Evolutionary conservation across 35 echinoderm and acorn worm species (phyloP).

Genomic region (Chiridota heheva): DNA sequence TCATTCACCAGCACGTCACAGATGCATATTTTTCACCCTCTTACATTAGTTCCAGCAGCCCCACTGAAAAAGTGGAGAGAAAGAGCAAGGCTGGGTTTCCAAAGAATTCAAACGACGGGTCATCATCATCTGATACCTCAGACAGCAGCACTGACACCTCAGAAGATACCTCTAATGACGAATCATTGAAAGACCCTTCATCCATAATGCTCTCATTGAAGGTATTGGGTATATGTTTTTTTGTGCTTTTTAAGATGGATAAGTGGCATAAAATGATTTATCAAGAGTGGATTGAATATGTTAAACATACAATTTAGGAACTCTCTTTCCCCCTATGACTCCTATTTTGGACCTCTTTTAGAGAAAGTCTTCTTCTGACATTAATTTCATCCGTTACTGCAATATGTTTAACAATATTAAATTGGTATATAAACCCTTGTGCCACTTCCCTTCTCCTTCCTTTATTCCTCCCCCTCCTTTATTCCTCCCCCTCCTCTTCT

Average conservation of each 20-base stretch:
- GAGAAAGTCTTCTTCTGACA: too few species aligned
- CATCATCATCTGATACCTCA: slow-evolving; percentile 44
- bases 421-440: too few species aligned
- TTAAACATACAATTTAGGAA: neutral
- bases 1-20: too few species aligned
- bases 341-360: too few species aligned
- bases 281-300: neutral
- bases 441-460: too few species aligned
- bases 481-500: too few species aligned
- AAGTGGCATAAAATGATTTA: neutral
- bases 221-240: slow-evolving; percentile 13
- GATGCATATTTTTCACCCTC: neutral
- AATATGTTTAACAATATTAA: too few species aligned
- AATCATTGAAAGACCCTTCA: neutral
- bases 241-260: neutral
- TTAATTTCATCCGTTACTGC: too few species aligned
- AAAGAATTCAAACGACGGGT: slow-evolving; percentile 36
- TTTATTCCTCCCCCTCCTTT: too few species aligned
- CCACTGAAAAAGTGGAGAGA: neutral
- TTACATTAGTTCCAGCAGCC: neutral
- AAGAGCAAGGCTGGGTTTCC: neutral
- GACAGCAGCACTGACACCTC: slow-evolving; percentile 50
- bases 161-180: slow-evolving; percentile 33
- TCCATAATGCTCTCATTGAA: slow-evolving; percentile 36
- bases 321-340: too few species aligned